A percentile compares a stretch with the other conserved stretches of the same genome.
These are phyloP conservation scores for Rhadina sibilatrix DNA, from an alignment of 2,113 vertebrate species.

Conservation along the genomic window DNA sequence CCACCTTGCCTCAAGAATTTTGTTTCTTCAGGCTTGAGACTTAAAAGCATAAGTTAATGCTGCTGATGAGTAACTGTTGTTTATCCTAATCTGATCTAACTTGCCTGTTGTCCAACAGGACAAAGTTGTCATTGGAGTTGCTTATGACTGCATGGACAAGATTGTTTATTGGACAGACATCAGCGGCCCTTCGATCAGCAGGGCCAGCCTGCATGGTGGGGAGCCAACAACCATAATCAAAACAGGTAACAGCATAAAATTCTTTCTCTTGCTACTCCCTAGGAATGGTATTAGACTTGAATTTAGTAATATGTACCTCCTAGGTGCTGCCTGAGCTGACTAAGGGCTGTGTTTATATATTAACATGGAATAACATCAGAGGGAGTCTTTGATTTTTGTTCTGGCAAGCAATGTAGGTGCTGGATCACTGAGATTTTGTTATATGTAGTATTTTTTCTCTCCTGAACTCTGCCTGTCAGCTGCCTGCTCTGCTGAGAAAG, in stretches of 20 bases:
- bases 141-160: conserved; percentile 89
- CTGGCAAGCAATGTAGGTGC: neutral
- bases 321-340: neutral
- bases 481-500: neutral
- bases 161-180: conserved; percentile 96
- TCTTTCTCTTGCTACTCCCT: neutral
- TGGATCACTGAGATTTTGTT: neutral
- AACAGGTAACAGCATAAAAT: conserved; percentile 74
- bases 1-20: neutral
- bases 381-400: neutral
- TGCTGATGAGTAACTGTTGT: neutral
- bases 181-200: conserved; percentile 86
- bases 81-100: conserved; percentile 21
- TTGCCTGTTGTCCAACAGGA: conserved; percentile 73
- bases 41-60: neutral
- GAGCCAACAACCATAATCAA: conserved; percentile 79
- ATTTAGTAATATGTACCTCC: neutral
- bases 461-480: neutral
- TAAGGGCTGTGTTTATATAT: neutral
- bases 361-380: neutral
- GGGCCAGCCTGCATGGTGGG: conserved; percentile 84
- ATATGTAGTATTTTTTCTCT: neutral
- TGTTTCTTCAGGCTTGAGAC: neutral
- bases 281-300: neutral
- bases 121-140: conserved; percentile 89